Conservation (phyloP, 2,113 vertebrate genomes). For the Festucalex cinctus region DNA sequence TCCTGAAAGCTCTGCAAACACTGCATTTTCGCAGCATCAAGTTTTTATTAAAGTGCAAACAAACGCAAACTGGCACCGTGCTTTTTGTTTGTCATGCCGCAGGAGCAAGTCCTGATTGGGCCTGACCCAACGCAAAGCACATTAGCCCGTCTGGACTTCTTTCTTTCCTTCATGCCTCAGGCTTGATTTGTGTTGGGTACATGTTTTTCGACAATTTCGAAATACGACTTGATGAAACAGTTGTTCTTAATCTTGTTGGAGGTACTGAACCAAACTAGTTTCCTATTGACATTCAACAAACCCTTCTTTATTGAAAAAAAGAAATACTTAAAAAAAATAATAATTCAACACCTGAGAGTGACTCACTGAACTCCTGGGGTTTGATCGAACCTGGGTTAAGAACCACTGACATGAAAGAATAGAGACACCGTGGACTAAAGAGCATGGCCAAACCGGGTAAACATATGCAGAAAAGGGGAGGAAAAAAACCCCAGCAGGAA, state of each 20-base stretch:
- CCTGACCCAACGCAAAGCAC: constrained; percentile 8
- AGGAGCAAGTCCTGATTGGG: constrained; percentile 39
- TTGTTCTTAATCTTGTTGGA: too few species aligned
- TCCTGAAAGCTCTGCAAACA: constrained; percentile 9
- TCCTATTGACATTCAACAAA: too few species aligned
- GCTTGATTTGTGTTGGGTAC: constrained; percentile 7
- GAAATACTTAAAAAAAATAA: too few species aligned
- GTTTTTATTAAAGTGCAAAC: constrained; percentile 20
- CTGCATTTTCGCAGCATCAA: constrained; percentile 20
- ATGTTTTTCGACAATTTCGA: constrained; percentile 3
- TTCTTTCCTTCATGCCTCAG: constrained; percentile 20
- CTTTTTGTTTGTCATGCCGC: constrained; percentile 19
- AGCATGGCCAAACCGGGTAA: background rate
- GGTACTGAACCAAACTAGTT: too few species aligned
- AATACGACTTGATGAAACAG: constrained; percentile 20
- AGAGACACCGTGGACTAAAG: background rate
- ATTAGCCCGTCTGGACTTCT: constrained; percentile 17
- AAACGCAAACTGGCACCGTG: background rate
- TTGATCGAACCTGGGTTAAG: too few species aligned
- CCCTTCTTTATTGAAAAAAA: too few species aligned
- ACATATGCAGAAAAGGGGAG: background rate
- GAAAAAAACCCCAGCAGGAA: background rate
- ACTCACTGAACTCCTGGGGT: too few species aligned
- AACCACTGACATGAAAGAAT: constrained; percentile 18
- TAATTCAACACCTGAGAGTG: too few species aligned